Evolutionary conservation across 2,888 invertebrate species (phyloP).

Genomic region (Laothoe populi): DNA sequence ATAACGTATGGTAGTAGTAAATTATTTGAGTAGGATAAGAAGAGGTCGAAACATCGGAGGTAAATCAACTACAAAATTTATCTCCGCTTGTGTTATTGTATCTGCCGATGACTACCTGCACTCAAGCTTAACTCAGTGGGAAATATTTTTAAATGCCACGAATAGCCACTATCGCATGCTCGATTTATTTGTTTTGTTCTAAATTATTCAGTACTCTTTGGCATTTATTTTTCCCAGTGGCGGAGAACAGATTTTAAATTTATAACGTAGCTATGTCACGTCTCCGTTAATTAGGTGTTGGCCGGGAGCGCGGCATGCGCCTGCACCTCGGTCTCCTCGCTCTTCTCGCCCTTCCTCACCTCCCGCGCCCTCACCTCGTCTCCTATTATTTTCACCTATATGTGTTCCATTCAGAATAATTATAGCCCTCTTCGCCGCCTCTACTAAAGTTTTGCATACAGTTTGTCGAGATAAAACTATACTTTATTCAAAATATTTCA

Average conservation of each 20-base stretch:
- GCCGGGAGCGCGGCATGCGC: slow-evolving; percentile 56
- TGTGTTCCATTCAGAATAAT: slow-evolving; percentile 50
- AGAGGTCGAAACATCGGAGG: slow-evolving; percentile 11
- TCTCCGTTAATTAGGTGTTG: slow-evolving; percentile 77
- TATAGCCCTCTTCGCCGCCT: slow-evolving; percentile 60
- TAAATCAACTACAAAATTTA: slow-evolving; percentile 24
- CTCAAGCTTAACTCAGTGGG: slow-evolving; percentile 17
- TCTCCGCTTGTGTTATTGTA: slow-evolving; percentile 21
- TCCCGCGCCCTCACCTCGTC: slow-evolving; percentile 34
- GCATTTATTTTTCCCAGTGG: slow-evolving; percentile 58
- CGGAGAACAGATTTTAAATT: slow-evolving; percentile 72
- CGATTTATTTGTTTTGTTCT: slow-evolving; percentile 35
- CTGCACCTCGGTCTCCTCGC: slow-evolving; percentile 53
- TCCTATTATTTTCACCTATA: slow-evolving; percentile 62
- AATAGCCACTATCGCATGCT: slow-evolving; percentile 23
- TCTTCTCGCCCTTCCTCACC: slow-evolving; percentile 35
- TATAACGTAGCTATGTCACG: slow-evolving; percentile 76
- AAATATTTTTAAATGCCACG: slow-evolving; percentile 28
- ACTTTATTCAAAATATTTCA: slow-evolving; percentile 62
- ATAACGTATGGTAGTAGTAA: slow-evolving; percentile 12
- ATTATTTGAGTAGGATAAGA: slow-evolving; percentile 17
- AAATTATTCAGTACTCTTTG: slow-evolving; percentile 42
- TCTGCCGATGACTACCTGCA: slow-evolving; percentile 25
- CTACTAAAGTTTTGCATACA: slow-evolving; percentile 68
- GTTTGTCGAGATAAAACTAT: slow-evolving; percentile 62